A percentile compares a stretch with the other conserved stretches of the same genome.
Evolutionary conservation across 2,113 vertebrate species (phyloP).

Genomic region (Dasypus novemcinctus): DNA sequence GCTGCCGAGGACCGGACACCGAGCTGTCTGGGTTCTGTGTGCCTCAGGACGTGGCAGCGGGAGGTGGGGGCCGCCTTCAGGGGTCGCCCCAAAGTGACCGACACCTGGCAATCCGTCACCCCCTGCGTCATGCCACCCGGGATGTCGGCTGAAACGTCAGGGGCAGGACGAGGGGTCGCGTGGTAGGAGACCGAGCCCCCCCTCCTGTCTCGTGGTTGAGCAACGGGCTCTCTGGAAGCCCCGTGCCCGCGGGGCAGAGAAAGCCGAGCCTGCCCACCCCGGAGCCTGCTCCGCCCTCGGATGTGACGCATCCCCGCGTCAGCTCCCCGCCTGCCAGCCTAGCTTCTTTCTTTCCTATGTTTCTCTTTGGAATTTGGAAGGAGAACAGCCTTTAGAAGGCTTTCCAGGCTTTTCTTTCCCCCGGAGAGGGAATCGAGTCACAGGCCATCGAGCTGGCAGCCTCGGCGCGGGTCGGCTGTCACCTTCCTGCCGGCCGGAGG

Average conservation of each 20-base stretch:
- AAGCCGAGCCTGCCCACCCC: neutral
- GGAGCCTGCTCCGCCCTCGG: neutral
- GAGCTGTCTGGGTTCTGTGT: neutral
- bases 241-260: neutral
- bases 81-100: neutral
- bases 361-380: neutral
- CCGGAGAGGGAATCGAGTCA: neutral
- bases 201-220: neutral
- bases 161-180: neutral
- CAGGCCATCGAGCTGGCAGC: neutral
- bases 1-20: neutral
- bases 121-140: neutral
- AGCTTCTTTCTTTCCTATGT: neutral
- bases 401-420: neutral
- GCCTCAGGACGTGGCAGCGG: neutral
- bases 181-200: neutral
- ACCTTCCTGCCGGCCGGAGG: neutral
- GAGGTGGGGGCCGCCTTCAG: neutral
- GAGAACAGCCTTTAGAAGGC: neutral
- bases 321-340: constrained; percentile 20
- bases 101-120: neutral
- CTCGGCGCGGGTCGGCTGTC: neutral
- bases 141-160: neutral
- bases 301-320: constrained; percentile 2
- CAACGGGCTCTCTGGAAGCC: neutral